phyloP scores from a whole-genome alignment of 2,797 vertebrate species.

The Sebastes ruberrimus region DNA sequence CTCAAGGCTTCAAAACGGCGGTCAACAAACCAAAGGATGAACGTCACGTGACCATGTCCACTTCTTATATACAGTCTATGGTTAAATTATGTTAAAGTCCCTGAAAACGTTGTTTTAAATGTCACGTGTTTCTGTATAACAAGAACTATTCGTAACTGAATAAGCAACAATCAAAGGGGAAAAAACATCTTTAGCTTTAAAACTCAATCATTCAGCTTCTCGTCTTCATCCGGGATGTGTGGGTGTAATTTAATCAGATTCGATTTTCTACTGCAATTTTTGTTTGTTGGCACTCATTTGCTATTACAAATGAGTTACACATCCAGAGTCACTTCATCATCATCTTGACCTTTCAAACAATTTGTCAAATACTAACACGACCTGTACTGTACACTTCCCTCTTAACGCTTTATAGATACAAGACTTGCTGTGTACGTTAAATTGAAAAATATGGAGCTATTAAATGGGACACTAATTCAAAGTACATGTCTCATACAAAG shows the following conservation, averaged over 20 bases:
- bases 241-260: background rate
- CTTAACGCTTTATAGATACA: background rate
- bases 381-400: background rate
- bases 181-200: background rate
- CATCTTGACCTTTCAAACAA: constrained; percentile 15
- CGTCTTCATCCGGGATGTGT: background rate
- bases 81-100: background rate
- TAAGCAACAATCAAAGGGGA: background rate
- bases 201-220: background rate
- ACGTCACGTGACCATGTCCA: background rate
- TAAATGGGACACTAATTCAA: background rate
- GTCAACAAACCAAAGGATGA: background rate
- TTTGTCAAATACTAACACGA: background rate
- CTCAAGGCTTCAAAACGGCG: background rate
- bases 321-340: background rate
- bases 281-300: background rate
- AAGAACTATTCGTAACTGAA: background rate
- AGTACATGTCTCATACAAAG: background rate
- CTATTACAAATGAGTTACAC: background rate
- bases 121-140: background rate
- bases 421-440: background rate
- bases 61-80: background rate
- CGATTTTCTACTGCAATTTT: background rate
- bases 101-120: background rate
- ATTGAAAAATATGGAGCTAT: background rate